These are phyloP conservation scores for Onychomys torridus DNA, from an alignment of 2,797 vertebrate species.

Conservation along the genomic window DNA sequence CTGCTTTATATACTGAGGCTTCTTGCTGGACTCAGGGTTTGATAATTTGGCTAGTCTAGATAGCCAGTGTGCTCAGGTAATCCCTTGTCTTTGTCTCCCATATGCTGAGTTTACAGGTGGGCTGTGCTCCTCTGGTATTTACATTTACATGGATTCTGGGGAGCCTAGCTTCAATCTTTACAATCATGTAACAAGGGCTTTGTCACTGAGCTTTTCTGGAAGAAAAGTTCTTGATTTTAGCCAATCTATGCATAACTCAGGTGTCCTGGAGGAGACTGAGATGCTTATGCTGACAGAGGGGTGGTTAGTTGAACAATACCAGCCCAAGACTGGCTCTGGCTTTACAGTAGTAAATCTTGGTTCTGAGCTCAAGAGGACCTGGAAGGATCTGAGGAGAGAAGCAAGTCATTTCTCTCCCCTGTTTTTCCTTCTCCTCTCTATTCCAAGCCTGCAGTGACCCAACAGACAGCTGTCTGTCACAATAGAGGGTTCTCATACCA, in stretches of 20 bases:
- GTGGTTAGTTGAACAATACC: background rate
- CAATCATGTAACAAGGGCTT: background rate
- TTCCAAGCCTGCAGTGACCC: background rate
- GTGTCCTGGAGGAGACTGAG: background rate
- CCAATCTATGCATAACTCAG: background rate
- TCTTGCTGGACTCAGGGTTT: background rate
- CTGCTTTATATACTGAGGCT: background rate
- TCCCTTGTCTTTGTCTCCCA: background rate
- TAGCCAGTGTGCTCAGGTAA: background rate
- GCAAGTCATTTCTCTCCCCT: background rate
- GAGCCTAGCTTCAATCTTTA: background rate
- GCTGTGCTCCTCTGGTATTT: background rate
- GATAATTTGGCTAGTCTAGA: background rate
- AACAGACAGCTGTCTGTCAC: background rate
- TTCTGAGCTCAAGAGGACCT: background rate
- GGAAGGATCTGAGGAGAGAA: conserved; percentile 20
- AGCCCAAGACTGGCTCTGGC: background rate
- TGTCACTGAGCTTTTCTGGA: background rate
- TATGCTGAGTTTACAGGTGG: background rate
- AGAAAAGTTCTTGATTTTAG: conserved; percentile 50
- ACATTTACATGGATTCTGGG: background rate
- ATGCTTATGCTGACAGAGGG: background rate
- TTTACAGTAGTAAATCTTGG: background rate
- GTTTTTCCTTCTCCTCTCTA: background rate
- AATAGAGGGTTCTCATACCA: background rate